Evolutionary conservation across 2,113 vertebrate genomes (phyloP).

Genomic region (Eurystomus gularis): DNA sequence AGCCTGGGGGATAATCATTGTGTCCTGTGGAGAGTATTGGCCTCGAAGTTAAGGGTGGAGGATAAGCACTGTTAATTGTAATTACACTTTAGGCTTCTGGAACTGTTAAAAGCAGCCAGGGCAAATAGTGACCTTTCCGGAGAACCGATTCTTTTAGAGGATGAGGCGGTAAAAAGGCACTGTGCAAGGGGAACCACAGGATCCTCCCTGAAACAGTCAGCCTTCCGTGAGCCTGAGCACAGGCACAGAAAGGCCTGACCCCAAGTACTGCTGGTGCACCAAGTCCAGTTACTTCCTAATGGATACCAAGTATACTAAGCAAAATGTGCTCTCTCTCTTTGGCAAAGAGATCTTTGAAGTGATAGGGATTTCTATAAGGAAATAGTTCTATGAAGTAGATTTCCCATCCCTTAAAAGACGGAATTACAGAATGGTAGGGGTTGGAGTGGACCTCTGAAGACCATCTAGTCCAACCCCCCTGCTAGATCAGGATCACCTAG

Average conservation of each 20-base stretch:
- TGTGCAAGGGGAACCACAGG: not conserved
- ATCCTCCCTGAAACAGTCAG: accelerated
- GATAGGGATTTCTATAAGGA: not conserved
- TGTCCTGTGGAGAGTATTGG: not conserved
- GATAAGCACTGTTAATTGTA: not conserved
- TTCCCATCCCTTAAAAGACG: not conserved
- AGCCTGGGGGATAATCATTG: not conserved
- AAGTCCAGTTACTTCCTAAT: not conserved
- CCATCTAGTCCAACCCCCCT: too few species aligned
- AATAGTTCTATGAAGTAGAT: not conserved
- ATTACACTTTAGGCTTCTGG: not conserved
- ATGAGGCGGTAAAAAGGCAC: not conserved
- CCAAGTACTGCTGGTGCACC: not conserved
- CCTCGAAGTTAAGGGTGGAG: not conserved
- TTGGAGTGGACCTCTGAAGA: too few species aligned
- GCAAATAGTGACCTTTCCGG: not conserved
- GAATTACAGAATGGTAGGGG: too few species aligned
- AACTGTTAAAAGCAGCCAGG: not conserved
- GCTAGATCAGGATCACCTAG: too few species aligned
- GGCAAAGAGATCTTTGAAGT: not conserved
- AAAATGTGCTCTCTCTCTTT: not conserved
- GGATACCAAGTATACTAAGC: not conserved
- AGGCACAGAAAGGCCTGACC: not conserved
- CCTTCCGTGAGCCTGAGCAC: not conserved
- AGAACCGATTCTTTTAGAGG: accelerated